Evolutionary conservation across 1,140 invertebrate genomes (phyloP).

Genomic region (Odontomachus brunneus): DNA sequence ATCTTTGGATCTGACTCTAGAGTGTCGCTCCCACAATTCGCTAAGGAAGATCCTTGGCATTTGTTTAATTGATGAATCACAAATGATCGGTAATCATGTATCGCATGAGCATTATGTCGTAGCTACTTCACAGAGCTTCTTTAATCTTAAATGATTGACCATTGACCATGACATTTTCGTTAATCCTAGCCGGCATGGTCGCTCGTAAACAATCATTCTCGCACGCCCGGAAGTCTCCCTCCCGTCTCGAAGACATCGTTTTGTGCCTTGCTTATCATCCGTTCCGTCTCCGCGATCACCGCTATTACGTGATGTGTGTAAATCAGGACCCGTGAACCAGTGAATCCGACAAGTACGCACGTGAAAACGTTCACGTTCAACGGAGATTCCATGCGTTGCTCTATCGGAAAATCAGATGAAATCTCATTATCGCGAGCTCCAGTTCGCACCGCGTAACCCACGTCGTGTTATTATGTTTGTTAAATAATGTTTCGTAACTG

Average conservation of each 20-base stretch:
- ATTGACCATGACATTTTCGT: conserved; percentile 7
- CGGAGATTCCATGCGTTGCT: no score
- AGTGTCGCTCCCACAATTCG: no score
- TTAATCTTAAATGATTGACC: conserved; percentile 9
- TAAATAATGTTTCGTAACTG: no score
- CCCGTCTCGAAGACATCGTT: neutral
- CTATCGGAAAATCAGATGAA: no score
- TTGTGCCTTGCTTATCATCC: neutral
- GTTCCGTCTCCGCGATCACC: neutral
- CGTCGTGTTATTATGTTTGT: no score
- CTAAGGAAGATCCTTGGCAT: neutral
- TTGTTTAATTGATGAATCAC: neutral
- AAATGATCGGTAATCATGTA: neutral
- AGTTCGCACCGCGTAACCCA: no score
- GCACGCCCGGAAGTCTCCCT: neutral
- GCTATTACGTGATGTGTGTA: neutral
- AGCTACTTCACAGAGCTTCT: neutral
- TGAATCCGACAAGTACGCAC: no score
- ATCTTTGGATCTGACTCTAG: no score
- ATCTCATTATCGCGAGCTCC: no score
- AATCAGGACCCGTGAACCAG: neutral
- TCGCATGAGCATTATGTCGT: conserved; percentile 16
- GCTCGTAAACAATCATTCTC: conserved; percentile 54
- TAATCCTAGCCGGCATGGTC: neutral
- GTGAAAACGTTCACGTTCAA: no score